A percentile compares a stretch with the other conserved stretches of the same genome.
phyloP scores from a whole-genome alignment of 2,888 invertebrate species.

The Brachyptera putata region DNA sequence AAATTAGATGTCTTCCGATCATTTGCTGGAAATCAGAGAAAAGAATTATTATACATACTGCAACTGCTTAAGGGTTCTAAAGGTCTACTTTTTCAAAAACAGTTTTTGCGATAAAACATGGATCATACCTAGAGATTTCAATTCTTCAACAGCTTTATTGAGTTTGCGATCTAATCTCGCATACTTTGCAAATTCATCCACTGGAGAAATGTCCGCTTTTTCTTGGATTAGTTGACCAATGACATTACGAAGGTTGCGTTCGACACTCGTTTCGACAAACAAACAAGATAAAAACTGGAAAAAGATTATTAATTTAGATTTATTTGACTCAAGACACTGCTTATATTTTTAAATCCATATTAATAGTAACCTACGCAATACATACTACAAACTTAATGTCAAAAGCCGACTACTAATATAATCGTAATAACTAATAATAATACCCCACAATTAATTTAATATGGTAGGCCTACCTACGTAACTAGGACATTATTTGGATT shows the following conservation, averaged over 20 bases:
- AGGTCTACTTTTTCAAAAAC: background rate
- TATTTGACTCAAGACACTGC: background rate
- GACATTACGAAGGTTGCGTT: conserved; percentile 2
- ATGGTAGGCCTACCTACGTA: no score
- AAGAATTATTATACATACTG: background rate
- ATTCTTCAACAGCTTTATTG: conserved; percentile 11
- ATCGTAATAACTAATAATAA: no score
- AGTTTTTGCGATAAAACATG: background rate
- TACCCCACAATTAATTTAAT: no score
- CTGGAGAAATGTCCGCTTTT: background rate
- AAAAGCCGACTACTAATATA: no score
- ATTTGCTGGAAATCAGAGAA: background rate
- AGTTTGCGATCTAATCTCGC: conserved; percentile 12
- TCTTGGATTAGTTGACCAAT: background rate
- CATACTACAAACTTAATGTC: no score
- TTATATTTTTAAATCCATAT: background rate
- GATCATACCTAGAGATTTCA: background rate
- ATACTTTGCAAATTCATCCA: conserved; percentile 20
- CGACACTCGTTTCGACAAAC: background rate
- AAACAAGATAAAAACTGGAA: conserved; percentile 6
- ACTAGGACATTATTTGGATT: no score
- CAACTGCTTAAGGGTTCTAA: no score
- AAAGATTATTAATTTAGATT: background rate
- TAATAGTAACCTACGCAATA: no score
- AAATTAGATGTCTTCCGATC: background rate